These are phyloP conservation scores for Drosophila tripunctata DNA, from an alignment of 2,888 invertebrate species.

Conservation along the genomic window DNA sequence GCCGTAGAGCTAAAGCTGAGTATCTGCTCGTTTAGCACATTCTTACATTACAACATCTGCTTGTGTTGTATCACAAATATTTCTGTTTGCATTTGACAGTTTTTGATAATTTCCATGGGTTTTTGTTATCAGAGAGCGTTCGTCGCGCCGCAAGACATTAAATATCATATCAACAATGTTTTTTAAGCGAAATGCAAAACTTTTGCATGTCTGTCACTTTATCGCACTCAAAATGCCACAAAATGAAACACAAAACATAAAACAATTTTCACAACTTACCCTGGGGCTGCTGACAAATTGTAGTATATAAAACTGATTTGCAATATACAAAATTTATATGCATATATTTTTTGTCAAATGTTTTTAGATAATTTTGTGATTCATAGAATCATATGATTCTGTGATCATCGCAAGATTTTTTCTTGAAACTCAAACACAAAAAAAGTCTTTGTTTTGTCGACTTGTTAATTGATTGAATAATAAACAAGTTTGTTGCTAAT, in stretches of 20 bases:
- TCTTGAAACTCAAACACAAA: background rate
- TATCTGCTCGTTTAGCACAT: no score
- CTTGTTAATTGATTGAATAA: slow-evolving; percentile 26
- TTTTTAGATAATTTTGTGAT: slow-evolving; percentile 22
- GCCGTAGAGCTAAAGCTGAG: no score
- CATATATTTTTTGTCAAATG: background rate
- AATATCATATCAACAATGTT: slow-evolving; percentile 8
- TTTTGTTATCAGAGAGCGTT: slow-evolving; percentile 30
- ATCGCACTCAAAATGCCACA: slow-evolving; percentile 29
- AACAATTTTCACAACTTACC: slow-evolving; percentile 31
- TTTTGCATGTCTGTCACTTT: slow-evolving; percentile 22
- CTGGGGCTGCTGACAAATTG: slow-evolving; percentile 1
- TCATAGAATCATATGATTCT: background rate
- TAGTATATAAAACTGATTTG: background rate
- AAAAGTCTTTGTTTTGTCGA: slow-evolving; percentile 18
- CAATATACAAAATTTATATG: slow-evolving; percentile 3
- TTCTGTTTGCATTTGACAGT: slow-evolving; percentile 27
- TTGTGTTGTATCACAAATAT: background rate
- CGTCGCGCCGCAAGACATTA: slow-evolving; percentile 7
- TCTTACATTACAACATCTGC: no score
- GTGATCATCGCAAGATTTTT: slow-evolving; percentile 2
- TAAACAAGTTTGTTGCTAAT: slow-evolving; percentile 6
- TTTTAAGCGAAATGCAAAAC: slow-evolving; percentile 27
- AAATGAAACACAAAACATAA: slow-evolving; percentile 25
- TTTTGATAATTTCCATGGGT: slow-evolving; percentile 23